phyloP scores from a whole-genome alignment of 2,888 invertebrate species.

The Schrankia costaestrigalis region DNA sequence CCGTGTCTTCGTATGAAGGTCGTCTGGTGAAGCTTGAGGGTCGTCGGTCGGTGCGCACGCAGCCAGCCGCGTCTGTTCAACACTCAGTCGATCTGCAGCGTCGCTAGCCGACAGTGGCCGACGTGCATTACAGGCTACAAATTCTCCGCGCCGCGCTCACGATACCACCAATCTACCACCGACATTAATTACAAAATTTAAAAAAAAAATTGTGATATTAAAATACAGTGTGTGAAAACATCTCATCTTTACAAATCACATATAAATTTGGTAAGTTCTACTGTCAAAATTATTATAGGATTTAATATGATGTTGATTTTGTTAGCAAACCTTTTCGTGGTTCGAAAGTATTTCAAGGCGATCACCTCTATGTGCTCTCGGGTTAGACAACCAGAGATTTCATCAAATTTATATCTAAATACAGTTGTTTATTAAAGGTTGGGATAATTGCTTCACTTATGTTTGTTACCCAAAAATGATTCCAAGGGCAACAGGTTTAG shows the following conservation, averaged over 20 bases:
- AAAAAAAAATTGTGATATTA: conserved; percentile 13
- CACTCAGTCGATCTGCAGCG: conserved; percentile 69
- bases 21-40: conserved; percentile 38
- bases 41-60: conserved; percentile 56
- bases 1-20: conserved; percentile 42
- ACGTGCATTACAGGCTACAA: conserved; percentile 25
- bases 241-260: conserved; percentile 5
- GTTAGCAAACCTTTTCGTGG: conserved; percentile 70
- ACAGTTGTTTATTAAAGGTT: conserved; percentile 13
- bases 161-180: conserved; percentile 34
- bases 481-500: conserved; percentile 9
- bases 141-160: conserved; percentile 28
- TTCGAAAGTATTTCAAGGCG: conserved; percentile 80
- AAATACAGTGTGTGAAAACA: conserved; percentile 28
- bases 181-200: conserved; percentile 19
- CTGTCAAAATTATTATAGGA: conserved; percentile 28
- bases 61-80: conserved; percentile 31
- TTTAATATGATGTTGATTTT: conserved; percentile 56
- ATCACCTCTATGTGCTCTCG: conserved; percentile 58
- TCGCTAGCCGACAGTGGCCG: conserved; percentile 58
- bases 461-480: conserved; percentile 6
- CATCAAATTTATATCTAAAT: conserved; percentile 24
- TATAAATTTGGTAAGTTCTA: conserved; percentile 52
- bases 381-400: conserved; percentile 36
- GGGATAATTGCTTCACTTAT: conserved; percentile 8